Percentiles rank a stretch among this genome's conserved stretches.
These are phyloP conservation scores for Meteorus colon DNA, from an alignment of 2,888 invertebrate species.

Conservation along the genomic window DNA sequence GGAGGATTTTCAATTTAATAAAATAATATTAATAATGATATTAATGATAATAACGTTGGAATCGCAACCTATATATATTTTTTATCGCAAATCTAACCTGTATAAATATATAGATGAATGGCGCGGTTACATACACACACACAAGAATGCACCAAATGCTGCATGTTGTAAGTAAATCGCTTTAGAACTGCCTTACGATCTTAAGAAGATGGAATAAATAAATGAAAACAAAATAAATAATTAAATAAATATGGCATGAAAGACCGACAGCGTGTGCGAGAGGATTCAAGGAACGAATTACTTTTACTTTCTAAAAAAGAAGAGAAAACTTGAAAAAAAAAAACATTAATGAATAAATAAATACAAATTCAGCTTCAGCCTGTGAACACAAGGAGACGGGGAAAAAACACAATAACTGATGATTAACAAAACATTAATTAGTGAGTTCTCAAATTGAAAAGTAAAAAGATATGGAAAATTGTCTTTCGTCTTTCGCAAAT, in stretches of 20 bases:
- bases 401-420: slow-evolving; percentile 29
- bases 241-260: slow-evolving; percentile 8
- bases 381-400: slow-evolving; percentile 23
- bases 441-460: slow-evolving; percentile 43
- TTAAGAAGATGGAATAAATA: slow-evolving; percentile 19
- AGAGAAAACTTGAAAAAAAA: background rate
- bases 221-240: slow-evolving; percentile 20
- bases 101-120: slow-evolving; percentile 41
- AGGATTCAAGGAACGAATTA: background rate
- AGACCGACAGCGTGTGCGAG: background rate
- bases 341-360: slow-evolving; percentile 5
- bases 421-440: slow-evolving; percentile 42
- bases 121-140: slow-evolving; percentile 1
- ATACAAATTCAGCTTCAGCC: slow-evolving; percentile 37
- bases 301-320: slow-evolving; percentile 14
- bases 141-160: slow-evolving; percentile 26
- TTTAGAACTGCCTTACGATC: slow-evolving; percentile 45
- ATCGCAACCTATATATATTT: slow-evolving; percentile 55
- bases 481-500: slow-evolving; percentile 47
- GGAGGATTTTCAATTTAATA: slow-evolving; percentile 47
- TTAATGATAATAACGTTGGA: slow-evolving; percentile 44
- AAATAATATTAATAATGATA: slow-evolving; percentile 35
- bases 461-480: slow-evolving; percentile 34
- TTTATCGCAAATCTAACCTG: slow-evolving; percentile 53
- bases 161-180: slow-evolving; percentile 23